Evolutionary conservation across 1,140 invertebrate species (phyloP).

Genomic region (Drosophila azteca): DNA sequence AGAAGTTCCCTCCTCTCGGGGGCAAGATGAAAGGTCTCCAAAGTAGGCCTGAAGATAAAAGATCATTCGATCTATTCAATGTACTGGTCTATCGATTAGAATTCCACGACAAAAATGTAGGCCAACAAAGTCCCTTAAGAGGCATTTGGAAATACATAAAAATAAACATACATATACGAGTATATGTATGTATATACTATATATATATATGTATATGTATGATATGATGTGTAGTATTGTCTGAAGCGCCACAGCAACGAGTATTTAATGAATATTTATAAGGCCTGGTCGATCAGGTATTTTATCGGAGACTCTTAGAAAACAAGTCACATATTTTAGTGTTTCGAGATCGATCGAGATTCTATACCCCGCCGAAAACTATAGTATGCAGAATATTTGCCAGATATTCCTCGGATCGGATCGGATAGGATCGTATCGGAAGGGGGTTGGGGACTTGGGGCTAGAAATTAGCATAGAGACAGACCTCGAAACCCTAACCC

Average conservation of each 20-base stretch:
- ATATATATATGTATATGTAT: neutral
- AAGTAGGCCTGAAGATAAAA: too few relatives aligned
- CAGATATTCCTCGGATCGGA: slow-evolving; percentile 34
- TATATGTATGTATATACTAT: too few relatives aligned
- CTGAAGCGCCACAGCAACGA: slow-evolving; percentile 45
- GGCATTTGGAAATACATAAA: neutral
- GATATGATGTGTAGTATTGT: neutral
- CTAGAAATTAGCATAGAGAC: slow-evolving; percentile 49
- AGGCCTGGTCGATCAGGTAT: neutral
- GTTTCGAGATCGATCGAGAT: neutral
- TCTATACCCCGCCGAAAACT: slow-evolving; percentile 3
- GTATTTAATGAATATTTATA: slow-evolving; percentile 44
- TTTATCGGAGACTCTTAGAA: slow-evolving; percentile 29
- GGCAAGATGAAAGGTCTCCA: too few relatives aligned
- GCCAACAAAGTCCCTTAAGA: slow-evolving; percentile 10
- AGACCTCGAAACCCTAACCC: slow-evolving; percentile 6
- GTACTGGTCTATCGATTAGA: too few relatives aligned
- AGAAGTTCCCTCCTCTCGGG: too few relatives aligned
- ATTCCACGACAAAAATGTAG: slow-evolving; percentile 2
- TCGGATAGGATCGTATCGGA: too few relatives aligned
- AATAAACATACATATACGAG: too few relatives aligned
- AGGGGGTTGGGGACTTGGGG: neutral
- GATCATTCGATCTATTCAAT: too few relatives aligned
- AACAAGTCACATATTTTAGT: slow-evolving; percentile 27
- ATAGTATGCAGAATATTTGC: slow-evolving; percentile 31